These are phyloP conservation scores for Brachionus plicatilis DNA, from an alignment of 1,140 invertebrate genomes.

Conservation along the genomic window DNA sequence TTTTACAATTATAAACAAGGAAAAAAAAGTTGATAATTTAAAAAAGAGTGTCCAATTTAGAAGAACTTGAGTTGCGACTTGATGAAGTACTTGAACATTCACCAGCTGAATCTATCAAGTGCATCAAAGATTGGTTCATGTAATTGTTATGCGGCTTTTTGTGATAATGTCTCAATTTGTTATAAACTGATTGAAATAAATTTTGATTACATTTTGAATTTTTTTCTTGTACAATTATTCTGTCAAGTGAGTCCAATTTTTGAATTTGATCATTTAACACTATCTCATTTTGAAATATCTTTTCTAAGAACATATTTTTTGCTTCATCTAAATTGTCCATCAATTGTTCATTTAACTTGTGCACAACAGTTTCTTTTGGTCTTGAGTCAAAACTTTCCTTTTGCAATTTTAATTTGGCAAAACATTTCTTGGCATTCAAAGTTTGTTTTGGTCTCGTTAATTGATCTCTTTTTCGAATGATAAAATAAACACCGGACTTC, in stretches of 20 bases:
- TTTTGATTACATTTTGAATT: neutral
- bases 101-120: neutral
- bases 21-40: neutral
- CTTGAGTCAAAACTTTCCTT: neutral
- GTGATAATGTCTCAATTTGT: neutral
- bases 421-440: neutral
- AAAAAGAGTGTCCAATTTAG: neutral
- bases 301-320: neutral
- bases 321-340: neutral
- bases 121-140: neutral
- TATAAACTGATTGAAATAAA: neutral
- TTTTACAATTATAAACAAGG: neutral
- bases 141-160: neutral
- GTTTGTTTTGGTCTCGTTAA: neutral
- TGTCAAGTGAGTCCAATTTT: neutral
- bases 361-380: neutral
- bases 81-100: neutral
- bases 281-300: slow-evolving; percentile 2
- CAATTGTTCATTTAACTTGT: neutral
- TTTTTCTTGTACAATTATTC: neutral
- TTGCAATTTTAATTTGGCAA: neutral
- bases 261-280: neutral
- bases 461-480: neutral
- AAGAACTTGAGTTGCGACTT: neutral
- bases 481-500: neutral